Base-by-base conservation (phyloP, 2,797 vertebrate species). In the Anniella stebbinsi region DNA sequence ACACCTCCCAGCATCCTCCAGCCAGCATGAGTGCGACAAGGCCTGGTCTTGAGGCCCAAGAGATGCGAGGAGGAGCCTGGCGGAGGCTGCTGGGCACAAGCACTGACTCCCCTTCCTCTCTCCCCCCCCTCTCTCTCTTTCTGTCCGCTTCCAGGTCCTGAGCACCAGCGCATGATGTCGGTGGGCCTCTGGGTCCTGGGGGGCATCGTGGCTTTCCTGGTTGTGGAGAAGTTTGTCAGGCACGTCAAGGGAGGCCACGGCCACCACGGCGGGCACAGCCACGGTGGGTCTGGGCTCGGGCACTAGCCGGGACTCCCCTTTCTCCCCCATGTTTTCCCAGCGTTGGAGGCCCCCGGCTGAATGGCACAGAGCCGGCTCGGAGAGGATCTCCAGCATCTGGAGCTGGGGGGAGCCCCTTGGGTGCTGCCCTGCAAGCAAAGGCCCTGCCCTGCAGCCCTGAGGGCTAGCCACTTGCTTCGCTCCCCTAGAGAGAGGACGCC, bases 211-310 rank as follows among this genome's bases (percentile, higher is more conserved):
- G 98, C 98, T 36, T 99, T 99, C 95, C 97, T 99, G 75, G 97
- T 98, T 30, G 98, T 99, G 51, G 98, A 99, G 96, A 99, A 98
- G 77, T 98, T 98, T 96, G 98, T 99, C 81, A 97, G 98, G 54
- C 98, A 98, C 30, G 94, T 99, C 81, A 99, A 99, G 94, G 98
- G 98, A 69, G 69, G 84, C 15, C 89, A 90, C 7, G 98, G 98
- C 0, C 98, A 98, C 25, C 60, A 87, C 1, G 95, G 93, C 86
- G 76, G 60, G 21, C 60, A 25, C 60, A 63, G 60, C 57, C 57
- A 21, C 15, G 18, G 51, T 51, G 51, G 51, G 51, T 51, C 7
- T 10, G 1, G 45, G 51, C 38, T 7, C 0, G 0, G 51, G 66
- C 2, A 11, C 54, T 38, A 10, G 66, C 10, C 11, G 8, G 12